phyloP scores from a whole-genome alignment of 2,113 vertebrate species.

The Colinus virginianus region DNA sequence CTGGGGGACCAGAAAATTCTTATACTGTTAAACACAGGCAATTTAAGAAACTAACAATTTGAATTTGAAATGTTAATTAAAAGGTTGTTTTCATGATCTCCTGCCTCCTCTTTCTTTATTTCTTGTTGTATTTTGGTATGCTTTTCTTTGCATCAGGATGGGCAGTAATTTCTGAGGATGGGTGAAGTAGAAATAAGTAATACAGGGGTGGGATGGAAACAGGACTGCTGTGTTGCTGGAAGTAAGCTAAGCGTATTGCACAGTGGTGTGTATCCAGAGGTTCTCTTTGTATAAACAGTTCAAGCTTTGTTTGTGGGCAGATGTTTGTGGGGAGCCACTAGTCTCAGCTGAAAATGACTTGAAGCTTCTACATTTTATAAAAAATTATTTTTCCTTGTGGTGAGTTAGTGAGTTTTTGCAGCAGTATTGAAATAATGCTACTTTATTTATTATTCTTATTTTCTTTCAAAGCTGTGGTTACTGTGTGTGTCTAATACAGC shows the following conservation, averaged over 20 bases:
- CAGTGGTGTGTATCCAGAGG: not conserved
- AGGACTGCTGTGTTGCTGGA: not conserved
- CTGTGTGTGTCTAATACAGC: not conserved
- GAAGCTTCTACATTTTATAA: not conserved
- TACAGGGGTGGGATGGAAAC: not conserved
- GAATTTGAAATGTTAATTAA: conserved; percentile 12
- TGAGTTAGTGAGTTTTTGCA: not conserved
- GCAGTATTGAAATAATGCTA: not conserved
- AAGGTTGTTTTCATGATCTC: not conserved
- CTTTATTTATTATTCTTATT: conserved; percentile 24
- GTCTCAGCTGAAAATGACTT: not conserved
- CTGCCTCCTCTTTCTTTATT: not conserved
- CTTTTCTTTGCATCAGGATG: not conserved
- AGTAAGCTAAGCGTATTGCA: not conserved
- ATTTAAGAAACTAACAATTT: not conserved
- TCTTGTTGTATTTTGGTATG: not conserved
- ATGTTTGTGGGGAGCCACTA: not conserved
- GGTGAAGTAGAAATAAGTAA: not conserved
- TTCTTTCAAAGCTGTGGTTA: not conserved
- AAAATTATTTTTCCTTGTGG: not conserved
- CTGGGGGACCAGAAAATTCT: conserved; percentile 4
- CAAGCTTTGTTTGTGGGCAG: not conserved
- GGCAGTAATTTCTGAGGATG: not conserved
- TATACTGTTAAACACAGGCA: not conserved
- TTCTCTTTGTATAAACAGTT: not conserved